Evolutionary conservation across 2,888 invertebrate species (phyloP).

Genomic region (Mantis religiosa): DNA sequence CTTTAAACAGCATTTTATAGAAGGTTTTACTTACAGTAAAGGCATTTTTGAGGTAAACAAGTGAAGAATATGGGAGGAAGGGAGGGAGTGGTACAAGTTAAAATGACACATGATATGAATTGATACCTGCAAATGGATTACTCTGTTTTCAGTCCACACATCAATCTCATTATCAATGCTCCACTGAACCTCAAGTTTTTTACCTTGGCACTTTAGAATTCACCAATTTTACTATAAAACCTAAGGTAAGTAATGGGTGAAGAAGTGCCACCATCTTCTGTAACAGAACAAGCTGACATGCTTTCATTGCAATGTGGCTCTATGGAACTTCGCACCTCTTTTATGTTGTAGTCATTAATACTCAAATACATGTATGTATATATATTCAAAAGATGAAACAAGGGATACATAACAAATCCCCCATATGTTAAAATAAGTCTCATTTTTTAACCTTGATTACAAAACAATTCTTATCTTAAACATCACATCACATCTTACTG

Average conservation of each 20-base stretch:
- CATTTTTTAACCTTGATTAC: no score
- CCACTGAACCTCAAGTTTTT: neutral
- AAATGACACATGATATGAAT: slow-evolving; percentile 10
- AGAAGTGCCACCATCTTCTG: neutral
- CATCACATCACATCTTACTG: no score
- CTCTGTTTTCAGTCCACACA: neutral
- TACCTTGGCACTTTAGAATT: neutral
- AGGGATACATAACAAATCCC: no score
- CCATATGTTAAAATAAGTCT: no score
- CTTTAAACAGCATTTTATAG: neutral
- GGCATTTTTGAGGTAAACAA: slow-evolving; percentile 14
- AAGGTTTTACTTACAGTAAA: neutral
- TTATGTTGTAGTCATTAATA: no score
- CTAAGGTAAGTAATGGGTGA: neutral
- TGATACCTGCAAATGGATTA: slow-evolving; percentile 5
- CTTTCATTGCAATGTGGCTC: no score
- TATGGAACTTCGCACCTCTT: no score
- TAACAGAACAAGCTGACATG: no score
- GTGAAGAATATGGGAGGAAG: neutral
- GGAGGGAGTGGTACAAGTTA: neutral
- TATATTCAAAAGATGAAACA: no score
- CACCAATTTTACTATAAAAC: neutral
- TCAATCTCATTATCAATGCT: neutral
- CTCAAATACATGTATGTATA: no score
- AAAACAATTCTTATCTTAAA: no score